Base-by-base conservation (phyloP, 2,888 invertebrate species). In the Hecatera dysodea region DNA sequence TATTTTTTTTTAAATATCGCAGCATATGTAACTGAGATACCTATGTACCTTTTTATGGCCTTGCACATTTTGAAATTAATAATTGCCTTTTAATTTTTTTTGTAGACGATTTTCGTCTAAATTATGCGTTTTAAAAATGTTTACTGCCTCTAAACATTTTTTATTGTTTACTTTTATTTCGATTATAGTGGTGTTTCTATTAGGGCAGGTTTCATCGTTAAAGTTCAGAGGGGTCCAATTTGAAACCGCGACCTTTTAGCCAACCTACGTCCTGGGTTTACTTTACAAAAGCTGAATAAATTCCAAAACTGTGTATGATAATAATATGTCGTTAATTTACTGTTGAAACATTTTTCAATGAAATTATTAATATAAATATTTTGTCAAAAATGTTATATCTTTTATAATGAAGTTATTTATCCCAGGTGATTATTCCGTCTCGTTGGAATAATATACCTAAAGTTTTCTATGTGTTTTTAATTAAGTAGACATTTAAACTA, bases 181-280 rank as follows among this genome's bases (percentile, higher is more conserved):
- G 27, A 65, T 39, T 15, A 22, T 55, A 69, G 3, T 33, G 22
- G 12, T 19, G 12, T n/a, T 46, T 29, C n/a, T 42, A 44, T 1
- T 4, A 19, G 17, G 4, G 22, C 19, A n/a, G 22, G 19, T 46
- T 29, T 17, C 15, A 8, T 44, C 42, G 15, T 7, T 15, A 52
- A 59, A 72, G 52, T 63, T 72, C 50, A 39, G 22, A 9, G 72
- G 27, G 19, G 6, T 72, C 50, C 57, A 39, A 57, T 72, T 72
- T 46, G 11, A 59, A 53, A 59, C 64, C 52, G 39, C 64, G 39
- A 72, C 56, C 72, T 63, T 71, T 72, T 7, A 19, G 27, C 24
- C 36, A 46, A 52, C 57, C 12, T 12, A 63, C 39, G n/a, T n/a
- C 0, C 19, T 53, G 15, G 15, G 22, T 53, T 19, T 50, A 33